phyloP scores from a whole-genome alignment of 2,113 vertebrate genomes.

The Tenebrosternarchus preto region DNA sequence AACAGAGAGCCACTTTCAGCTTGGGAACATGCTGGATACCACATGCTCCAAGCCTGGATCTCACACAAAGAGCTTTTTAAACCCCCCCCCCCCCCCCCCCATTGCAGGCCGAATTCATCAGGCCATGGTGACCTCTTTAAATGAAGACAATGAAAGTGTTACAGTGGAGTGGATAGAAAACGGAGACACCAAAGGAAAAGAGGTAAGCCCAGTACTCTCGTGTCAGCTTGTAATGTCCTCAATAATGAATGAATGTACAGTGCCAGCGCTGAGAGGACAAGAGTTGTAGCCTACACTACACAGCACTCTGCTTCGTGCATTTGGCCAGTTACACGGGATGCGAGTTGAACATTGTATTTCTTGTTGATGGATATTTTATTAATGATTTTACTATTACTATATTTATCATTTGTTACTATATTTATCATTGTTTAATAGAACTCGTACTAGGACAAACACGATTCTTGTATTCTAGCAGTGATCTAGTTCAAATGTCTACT shows the following conservation, averaged over 20 bases:
- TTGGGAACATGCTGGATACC: not conserved
- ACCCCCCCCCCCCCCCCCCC: too few relatives aligned
- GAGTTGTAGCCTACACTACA: not conserved
- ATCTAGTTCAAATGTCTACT: too few relatives aligned
- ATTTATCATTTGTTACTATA: too few relatives aligned
- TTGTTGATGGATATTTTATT: not conserved
- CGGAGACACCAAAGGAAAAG: slow-evolving; percentile 98
- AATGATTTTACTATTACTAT: too few relatives aligned
- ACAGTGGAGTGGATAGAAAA: slow-evolving; percentile 99
- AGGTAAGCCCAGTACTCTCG: slow-evolving; percentile 72
- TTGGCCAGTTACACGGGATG: not conserved
- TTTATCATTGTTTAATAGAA: too few relatives aligned
- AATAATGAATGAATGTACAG: slow-evolving; percentile 60
- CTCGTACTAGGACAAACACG: too few relatives aligned
- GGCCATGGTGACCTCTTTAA: slow-evolving; percentile 96
- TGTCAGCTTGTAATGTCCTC: slow-evolving; percentile 48
- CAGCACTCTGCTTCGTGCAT: not conserved
- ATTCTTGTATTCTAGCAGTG: too few relatives aligned
- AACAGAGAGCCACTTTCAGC: not conserved
- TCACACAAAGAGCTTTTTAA: slow-evolving; percentile 40
- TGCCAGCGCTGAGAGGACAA: slow-evolving; percentile 35
- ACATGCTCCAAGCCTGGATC: not conserved
- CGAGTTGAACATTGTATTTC: not conserved
- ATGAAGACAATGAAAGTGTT: slow-evolving; percentile 95
- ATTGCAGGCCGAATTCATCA: slow-evolving; percentile 90